Conservation (phyloP, 53 echinoderm and acorn worm genomes). For the Henricia sp. region DNA sequence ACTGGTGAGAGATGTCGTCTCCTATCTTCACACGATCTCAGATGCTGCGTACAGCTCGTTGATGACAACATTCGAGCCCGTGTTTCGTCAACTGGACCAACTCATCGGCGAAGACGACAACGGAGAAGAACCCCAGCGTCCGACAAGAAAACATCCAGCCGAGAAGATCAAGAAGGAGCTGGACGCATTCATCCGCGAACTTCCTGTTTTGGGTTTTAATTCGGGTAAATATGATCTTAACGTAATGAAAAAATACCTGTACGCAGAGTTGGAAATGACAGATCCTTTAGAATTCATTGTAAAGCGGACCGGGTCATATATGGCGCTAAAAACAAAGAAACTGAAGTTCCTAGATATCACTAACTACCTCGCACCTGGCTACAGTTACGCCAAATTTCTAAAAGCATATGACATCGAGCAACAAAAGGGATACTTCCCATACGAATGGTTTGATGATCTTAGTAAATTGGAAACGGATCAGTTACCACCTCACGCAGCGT, state of each 20-base stretch:
- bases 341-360: constrained; percentile 49
- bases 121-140: neutral
- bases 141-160: too few relatives aligned
- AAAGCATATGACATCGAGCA: constrained; percentile 51
- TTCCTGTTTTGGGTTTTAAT: constrained; percentile 37
- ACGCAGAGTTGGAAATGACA: neutral
- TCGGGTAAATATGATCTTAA: constrained; percentile 46
- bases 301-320: constrained; percentile 5
- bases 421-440: constrained; percentile 56
- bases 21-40: neutral
- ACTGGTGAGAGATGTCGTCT: neutral
- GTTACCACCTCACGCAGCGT: constrained; percentile 45
- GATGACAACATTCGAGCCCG: neutral
- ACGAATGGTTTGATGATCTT: constrained; percentile 58
- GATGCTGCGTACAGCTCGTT: neutral
- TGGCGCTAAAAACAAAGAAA: constrained; percentile 25
- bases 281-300: constrained; percentile 29
- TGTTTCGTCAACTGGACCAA: neutral
- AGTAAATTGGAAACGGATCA: neutral
- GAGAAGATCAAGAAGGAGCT: neutral
- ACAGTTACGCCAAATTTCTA: constrained; percentile 48
- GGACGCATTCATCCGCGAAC: neutral
- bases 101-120: too few relatives aligned
- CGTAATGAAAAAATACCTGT: constrained; percentile 34
- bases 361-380: constrained; percentile 51